phyloP scores from a whole-genome alignment of 2,888 invertebrate species.

The Steinernema scapterisci region DNA sequence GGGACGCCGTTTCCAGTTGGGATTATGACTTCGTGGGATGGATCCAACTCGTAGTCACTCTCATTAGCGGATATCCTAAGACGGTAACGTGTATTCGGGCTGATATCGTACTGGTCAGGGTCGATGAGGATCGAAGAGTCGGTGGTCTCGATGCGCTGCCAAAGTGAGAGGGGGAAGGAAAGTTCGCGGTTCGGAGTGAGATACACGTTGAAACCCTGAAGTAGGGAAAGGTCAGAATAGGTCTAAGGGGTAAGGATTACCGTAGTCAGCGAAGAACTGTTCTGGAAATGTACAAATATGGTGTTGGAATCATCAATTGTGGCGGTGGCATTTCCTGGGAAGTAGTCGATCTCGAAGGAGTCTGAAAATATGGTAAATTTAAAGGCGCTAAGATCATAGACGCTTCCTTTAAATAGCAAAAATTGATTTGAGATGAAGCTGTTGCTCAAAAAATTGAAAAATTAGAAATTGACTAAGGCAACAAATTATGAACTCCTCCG shows the following conservation, averaged over 20 bases:
- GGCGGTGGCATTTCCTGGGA: conserved; percentile 7
- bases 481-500: too few species aligned
- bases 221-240: background rate
- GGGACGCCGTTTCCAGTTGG: conserved; percentile 15
- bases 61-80: conserved; percentile 25
- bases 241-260: background rate
- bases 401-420: too few species aligned
- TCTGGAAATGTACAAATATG: conserved; percentile 6
- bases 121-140: background rate
- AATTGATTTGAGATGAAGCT: too few species aligned
- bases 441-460: too few species aligned
- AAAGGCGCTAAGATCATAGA: too few species aligned
- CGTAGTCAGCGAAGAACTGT: conserved; percentile 13
- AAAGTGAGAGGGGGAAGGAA: conserved; percentile 16
- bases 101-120: conserved; percentile 20
- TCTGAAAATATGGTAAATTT: too few species aligned
- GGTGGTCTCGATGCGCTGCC: conserved; percentile 19
- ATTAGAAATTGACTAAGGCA: too few species aligned
- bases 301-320: conserved; percentile 28
- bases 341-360: conserved; percentile 24
- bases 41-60: background rate
- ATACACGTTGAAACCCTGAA: conserved; percentile 31
- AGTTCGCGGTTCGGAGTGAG: conserved; percentile 23
- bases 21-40: conserved; percentile 14
- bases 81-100: conserved; percentile 7